Base-by-base conservation (phyloP, 2,888 invertebrate species). In the Apodemia duryi region DNA sequence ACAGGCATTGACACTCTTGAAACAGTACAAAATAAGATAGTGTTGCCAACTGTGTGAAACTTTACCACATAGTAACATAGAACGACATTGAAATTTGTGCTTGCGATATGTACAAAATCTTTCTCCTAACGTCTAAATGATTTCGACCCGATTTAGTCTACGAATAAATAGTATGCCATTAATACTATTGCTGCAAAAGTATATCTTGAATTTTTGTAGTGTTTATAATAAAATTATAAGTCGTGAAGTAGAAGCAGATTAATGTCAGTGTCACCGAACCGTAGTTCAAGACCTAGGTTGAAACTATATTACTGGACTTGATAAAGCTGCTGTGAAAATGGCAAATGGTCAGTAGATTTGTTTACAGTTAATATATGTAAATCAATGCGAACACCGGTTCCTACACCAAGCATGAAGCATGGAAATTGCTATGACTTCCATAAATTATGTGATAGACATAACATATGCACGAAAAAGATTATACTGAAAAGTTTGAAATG, bases 301-400 rank as follows among this genome's bases (percentile, higher is more conserved):
- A 32, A 57, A 32, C 11, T 11, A 43, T 43, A 46, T 3, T 9
- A 13, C 9, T 11, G 46, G 13, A 21, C 49, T 57, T 32, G 57
- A 32, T 57, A 57, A 57, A 57, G 57, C 13, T 35, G n/a, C 57
- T 13, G 57, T 35, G 57, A 57, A 57, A 57, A 57, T 57, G 32
- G 35, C 32, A 29, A 57, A 57, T 57, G 57, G 35, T 57, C 6
- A 57, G 35, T 57, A 57, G 54, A 32, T 57, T 64, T 64, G 66
- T 70, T 67, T 70, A 70, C 72, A 68, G 70, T 73, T 72, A 71
- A 72, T 70, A 67, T 69, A 74, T 74, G 73, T 67, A 68, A 69
- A 74, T 67, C 62, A 65, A 72, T 72, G 69, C 69, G 65, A 65
- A 66, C 63, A 49, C 51, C 10, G 10, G 51, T 35, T 38, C 51